Evolutionary conservation across 2,797 vertebrate species (phyloP).

Genomic region (Cottoperca gobio): DNA sequence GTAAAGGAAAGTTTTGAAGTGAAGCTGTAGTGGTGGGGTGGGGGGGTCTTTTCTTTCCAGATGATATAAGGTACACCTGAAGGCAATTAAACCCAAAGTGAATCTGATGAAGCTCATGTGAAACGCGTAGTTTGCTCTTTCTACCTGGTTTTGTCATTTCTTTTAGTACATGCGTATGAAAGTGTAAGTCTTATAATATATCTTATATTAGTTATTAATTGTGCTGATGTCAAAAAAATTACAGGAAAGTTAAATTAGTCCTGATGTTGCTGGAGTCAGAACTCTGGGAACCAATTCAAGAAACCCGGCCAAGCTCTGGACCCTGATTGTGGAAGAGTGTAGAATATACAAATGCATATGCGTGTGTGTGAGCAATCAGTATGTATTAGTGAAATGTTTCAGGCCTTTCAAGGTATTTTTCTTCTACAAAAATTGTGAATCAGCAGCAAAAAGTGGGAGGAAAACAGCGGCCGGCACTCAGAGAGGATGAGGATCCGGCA

Average conservation of each 20-base stretch:
- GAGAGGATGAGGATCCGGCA: conserved; percentile 54
- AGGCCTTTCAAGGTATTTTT: conserved; percentile 50
- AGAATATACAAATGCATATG: neutral
- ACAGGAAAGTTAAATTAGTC: conserved; percentile 33
- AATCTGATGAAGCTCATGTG: too few relatives aligned
- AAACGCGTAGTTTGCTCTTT: too few relatives aligned
- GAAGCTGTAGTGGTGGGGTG: too few relatives aligned
- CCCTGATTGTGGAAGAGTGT: conserved; percentile 6
- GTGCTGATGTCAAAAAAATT: conserved; percentile 48
- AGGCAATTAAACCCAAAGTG: too few relatives aligned
- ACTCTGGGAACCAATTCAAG: conserved; percentile 41
- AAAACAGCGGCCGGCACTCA: conserved; percentile 46
- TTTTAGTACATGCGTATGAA: neutral
- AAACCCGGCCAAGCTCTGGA: conserved; percentile 18
- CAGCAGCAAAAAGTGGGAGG: conserved; percentile 18
- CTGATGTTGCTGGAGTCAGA: conserved; percentile 35
- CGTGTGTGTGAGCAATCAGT: conserved; percentile 25
- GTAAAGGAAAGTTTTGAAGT: too few relatives aligned
- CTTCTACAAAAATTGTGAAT: conserved; percentile 37
- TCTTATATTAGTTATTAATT: neutral
- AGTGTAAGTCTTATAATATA: neutral
- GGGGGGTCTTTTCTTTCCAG: too few relatives aligned
- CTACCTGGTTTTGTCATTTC: neutral
- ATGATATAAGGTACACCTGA: too few relatives aligned
- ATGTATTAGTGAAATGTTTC: conserved; percentile 48